Evolutionary conservation across 2,113 vertebrate genomes (phyloP).

Genomic region (Callopanchax toddi): DNA sequence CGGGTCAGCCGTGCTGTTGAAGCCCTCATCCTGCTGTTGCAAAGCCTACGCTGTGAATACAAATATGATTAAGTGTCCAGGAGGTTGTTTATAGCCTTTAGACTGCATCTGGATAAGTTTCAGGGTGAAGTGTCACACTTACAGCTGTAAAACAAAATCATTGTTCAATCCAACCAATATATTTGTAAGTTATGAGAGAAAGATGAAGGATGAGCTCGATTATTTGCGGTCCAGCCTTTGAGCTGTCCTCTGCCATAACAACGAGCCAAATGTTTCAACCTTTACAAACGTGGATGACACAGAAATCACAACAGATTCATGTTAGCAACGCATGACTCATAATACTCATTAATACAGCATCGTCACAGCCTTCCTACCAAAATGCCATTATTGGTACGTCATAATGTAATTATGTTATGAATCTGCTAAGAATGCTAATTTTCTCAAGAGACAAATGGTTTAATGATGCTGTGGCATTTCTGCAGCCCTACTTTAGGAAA

Average conservation of each 20-base stretch:
- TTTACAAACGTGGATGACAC: not conserved
- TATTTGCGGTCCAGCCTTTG: not conserved
- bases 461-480: constrained; percentile 21
- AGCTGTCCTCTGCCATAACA: not conserved
- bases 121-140: no score
- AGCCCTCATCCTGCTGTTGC: no score
- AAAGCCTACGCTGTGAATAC: no score
- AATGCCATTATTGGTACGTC: constrained; percentile 16
- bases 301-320: not conserved
- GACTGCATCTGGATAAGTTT: no score
- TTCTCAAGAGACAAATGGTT: not conserved
- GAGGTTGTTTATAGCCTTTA: no score
- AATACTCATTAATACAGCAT: constrained; percentile 7
- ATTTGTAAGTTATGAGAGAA: not conserved
- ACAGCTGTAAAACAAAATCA: no score
- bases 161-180: not conserved
- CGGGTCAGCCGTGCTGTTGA: no score
- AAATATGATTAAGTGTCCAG: no score
- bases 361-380: constrained; percentile 3
- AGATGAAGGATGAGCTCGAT: not conserved
- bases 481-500: not conserved
- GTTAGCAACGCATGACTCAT: not conserved
- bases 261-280: not conserved
- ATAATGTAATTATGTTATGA: constrained; percentile 3
- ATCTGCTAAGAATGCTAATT: not conserved